These are phyloP conservation scores for Gallinago jamesoni DNA, from an alignment of 2,113 vertebrate genomes.

Conservation along the genomic window DNA sequence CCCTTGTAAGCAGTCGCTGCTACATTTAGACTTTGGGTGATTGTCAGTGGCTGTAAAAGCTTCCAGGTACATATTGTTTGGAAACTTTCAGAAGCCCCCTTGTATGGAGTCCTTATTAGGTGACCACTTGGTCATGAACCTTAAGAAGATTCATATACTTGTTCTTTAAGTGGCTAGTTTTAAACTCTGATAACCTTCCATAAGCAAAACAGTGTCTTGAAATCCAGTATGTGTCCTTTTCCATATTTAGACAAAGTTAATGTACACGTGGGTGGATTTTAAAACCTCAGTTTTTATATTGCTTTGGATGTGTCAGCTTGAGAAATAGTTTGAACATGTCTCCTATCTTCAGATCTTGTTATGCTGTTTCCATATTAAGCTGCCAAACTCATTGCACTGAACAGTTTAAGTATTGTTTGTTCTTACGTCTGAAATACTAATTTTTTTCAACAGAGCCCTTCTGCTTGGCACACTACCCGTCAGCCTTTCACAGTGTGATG, in stretches of 20 bases:
- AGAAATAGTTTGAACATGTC: conserved; percentile 26
- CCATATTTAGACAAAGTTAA: conserved; percentile 13
- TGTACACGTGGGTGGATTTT: not conserved
- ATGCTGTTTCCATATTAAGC: not conserved
- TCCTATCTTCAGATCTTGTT: conserved; percentile 38
- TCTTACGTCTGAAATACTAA: conserved; percentile 16
- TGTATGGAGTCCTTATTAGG: not conserved
- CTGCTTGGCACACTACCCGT: conserved; percentile 97
- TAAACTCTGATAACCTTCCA: not conserved
- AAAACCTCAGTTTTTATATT: not conserved
- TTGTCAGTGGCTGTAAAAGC: not conserved
- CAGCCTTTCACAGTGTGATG: conserved; percentile 99
- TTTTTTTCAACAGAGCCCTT: conserved; percentile 87
- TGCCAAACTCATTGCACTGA: not conserved
- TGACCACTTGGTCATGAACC: not conserved
- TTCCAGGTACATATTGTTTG: not conserved
- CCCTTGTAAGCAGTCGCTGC: not conserved
- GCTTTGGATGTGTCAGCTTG: not conserved
- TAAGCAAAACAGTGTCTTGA: not conserved
- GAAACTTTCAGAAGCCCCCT: not conserved
- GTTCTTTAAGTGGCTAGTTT: not conserved
- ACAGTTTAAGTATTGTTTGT: not conserved
- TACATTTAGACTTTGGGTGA: not conserved
- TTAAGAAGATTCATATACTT: not conserved
- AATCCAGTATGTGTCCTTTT: conserved; percentile 1